These are phyloP conservation scores for Hydropsyche tenuis DNA, from an alignment of 1,140 invertebrate species.

Conservation along the genomic window DNA sequence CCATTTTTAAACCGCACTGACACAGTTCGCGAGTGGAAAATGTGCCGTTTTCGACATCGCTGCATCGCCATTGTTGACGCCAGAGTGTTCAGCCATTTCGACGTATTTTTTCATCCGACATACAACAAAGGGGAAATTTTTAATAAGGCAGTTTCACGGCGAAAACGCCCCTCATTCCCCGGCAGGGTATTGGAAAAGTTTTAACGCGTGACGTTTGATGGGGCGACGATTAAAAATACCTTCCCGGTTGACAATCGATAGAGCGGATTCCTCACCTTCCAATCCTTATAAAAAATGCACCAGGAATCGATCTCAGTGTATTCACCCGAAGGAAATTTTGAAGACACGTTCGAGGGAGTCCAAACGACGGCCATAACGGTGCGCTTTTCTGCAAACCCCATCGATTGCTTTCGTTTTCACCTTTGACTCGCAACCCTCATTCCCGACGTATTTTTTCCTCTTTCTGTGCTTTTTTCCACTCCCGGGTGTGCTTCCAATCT, in stretches of 20 bases:
- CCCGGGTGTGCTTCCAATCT: slow-evolving; percentile 15
- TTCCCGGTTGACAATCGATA: too few species aligned
- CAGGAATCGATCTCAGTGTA: too few species aligned
- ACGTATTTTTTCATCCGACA: not conserved
- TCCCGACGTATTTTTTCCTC: not conserved
- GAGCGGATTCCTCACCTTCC: too few species aligned
- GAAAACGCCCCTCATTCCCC: not conserved
- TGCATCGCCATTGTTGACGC: too few species aligned
- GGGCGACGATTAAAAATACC: too few species aligned
- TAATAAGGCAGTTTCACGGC: not conserved
- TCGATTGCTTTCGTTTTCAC: slow-evolving; percentile 22
- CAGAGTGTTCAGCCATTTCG: too few species aligned
- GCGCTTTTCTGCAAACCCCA: slow-evolving; percentile 9
- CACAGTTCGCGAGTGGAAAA: too few species aligned
- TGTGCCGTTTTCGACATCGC: too few species aligned
- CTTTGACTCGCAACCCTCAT: not conserved
- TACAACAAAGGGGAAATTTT: slow-evolving; percentile 19
- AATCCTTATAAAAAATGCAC: too few species aligned
- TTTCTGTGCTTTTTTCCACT: not conserved
- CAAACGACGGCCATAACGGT: slow-evolving; percentile 14
- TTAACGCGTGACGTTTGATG: not conserved
- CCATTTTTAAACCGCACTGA: too few species aligned
- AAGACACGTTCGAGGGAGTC: too few species aligned
- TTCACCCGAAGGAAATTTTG: too few species aligned
- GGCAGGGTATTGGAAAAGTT: slow-evolving; percentile 13